Conservation (phyloP, 92 coral and sea anemone species). For the Zoanthus solanderi region DNA sequence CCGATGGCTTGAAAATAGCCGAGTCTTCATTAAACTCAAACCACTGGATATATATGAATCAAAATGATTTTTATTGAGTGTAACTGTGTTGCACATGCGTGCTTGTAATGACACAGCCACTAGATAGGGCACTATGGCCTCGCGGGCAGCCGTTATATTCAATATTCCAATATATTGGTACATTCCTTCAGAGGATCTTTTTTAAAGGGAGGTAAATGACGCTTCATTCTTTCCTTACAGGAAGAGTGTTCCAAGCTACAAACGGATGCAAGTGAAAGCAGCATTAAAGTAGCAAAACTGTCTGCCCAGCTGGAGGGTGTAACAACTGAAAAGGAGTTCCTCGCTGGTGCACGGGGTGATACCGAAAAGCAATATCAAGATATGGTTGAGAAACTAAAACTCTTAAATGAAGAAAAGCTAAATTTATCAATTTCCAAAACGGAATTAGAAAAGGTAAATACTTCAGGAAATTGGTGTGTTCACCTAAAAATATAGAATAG, state of each 20-base stretch:
- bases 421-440: constrained; percentile 53
- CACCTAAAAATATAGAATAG: neutral
- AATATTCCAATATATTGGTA: too few species aligned
- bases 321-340: constrained; percentile 65
- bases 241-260: constrained; percentile 62
- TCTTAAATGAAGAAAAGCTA: constrained; percentile 65
- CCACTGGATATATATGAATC: too few species aligned
- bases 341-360: constrained; percentile 71
- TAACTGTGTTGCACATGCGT: too few species aligned
- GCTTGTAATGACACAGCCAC: too few species aligned
- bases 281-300: constrained; percentile 63
- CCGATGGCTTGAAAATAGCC: too few species aligned
- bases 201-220: too few species aligned
- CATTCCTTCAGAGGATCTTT: too few species aligned
- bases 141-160: too few species aligned
- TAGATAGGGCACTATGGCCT: too few species aligned
- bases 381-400: constrained; percentile 65
- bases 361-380: constrained; percentile 72
- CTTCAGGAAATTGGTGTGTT: neutral
- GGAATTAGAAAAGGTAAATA: constrained; percentile 58
- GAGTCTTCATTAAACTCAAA: too few species aligned
- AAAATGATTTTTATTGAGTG: too few species aligned
- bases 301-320: constrained; percentile 70
- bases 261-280: constrained; percentile 67
- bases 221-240: constrained; percentile 17